phyloP scores from a whole-genome alignment of 2,113 vertebrate genomes.

The Petrocephalus microphthalmus region DNA sequence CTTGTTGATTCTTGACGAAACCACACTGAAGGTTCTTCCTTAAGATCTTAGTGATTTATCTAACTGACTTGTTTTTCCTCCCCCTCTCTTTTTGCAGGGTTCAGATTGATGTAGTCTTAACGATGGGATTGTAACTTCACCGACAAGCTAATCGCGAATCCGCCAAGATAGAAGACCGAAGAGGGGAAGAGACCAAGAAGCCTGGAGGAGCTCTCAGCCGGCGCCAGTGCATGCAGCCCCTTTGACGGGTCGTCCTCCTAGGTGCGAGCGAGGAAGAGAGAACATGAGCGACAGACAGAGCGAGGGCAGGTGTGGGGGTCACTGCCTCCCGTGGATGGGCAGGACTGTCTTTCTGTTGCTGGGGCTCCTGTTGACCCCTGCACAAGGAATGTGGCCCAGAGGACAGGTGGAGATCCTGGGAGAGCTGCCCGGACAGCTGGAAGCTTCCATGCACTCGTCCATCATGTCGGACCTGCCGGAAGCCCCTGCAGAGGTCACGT shows the following conservation, averaged over 20 bases:
- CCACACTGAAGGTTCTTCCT: not conserved
- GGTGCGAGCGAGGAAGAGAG: constrained; percentile 42
- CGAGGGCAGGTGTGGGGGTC: constrained; percentile 21
- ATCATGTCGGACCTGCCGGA: constrained; percentile 64
- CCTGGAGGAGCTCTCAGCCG: constrained; percentile 42
- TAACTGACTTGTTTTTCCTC: constrained; percentile 5
- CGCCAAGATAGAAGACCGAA: constrained; percentile 23
- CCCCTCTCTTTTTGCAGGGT: constrained; percentile 46
- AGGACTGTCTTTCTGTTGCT: constrained; percentile 51
- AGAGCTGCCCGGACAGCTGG: constrained; percentile 70
- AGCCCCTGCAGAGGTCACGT: constrained; percentile 14
- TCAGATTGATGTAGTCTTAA: constrained; percentile 30
- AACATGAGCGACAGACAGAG: constrained; percentile 51
- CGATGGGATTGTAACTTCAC: constrained; percentile 47
- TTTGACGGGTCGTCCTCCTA: constrained; percentile 43
- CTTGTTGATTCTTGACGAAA: not conserved
- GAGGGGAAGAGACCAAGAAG: not conserved
- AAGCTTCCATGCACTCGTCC: constrained; percentile 82
- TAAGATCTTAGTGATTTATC: not conserved
- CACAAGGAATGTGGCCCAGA: constrained; percentile 51
- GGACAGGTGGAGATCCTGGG: constrained; percentile 59
- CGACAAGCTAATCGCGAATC: constrained; percentile 45
- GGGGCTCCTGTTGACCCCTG: constrained; percentile 37
- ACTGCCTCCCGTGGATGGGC: constrained; percentile 49
- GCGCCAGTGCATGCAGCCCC: constrained; percentile 52